Evolutionary conservation across 2,797 vertebrate species (phyloP), one percentile per base, ranked within the genome.

Genomic region (Enteromius thamalakanensis): DNA sequence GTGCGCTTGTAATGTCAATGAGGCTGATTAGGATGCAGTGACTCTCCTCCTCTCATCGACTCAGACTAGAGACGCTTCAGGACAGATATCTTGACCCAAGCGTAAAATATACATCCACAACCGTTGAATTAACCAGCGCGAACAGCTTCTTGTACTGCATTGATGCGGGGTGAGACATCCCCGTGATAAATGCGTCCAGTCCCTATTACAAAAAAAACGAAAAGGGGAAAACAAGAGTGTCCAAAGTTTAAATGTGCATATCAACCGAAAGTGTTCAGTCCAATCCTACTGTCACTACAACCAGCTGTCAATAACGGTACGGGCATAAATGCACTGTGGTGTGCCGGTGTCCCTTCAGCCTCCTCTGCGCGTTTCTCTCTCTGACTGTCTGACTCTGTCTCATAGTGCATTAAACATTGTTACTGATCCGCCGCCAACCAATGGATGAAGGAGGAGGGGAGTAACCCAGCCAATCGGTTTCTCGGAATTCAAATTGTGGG

Each of bases 321-420:
- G 84, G 60, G 85, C 60, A 75, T 86, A 90, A 91, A 91, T 87
- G 90, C 72, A 70, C 19, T 64, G 37, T 65, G 32, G 62, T n/a
- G 42, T 88, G 91, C 92, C 91, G 89, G 92, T 51, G 80, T 47
- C 74, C 86, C 82, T 82, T 65, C 83, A 74, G 58, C 68, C 77
- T 79, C 88, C 85, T 83, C 53, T 87, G 90, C 87, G 82, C 89
- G 88, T 67, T 91, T 92, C 93, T 92, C 92, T 92, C 93, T 92
- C 93, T 93, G 94, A 94, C 96, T 97, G 95, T 95, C 96, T 96
- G 96, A 93, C 96, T 95, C 96, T 96, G 95, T 96, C 96, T 96
- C 97, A 94, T 95, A 96, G 96, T 94, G 97, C 95, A 96, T 98
- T 99, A 97, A 98, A 97, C 96, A 96, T 95, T 95, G 96, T 97